Conservation (phyloP, 2,113 vertebrate species). For the Anoura caudifer region DNA sequence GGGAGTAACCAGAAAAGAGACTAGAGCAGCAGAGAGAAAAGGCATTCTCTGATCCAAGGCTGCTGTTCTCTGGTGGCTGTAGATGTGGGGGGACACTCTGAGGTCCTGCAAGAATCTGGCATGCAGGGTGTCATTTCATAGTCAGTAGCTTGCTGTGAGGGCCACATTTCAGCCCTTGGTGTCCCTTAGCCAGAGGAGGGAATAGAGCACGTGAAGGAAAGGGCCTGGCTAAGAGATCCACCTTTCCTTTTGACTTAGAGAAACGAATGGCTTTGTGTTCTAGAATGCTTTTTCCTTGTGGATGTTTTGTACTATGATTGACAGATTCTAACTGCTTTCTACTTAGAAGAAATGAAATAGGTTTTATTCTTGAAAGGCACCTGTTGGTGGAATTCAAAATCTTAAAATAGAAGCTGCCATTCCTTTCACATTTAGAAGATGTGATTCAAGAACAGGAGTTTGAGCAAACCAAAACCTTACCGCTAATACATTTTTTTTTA, state of each 20-base stretch:
- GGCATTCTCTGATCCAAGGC: not conserved
- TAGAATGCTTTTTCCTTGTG: conserved; percentile 42
- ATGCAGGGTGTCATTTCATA: not conserved
- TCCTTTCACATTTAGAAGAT: conserved; percentile 44
- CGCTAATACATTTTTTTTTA: not conserved
- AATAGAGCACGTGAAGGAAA: not conserved
- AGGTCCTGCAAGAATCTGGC: not conserved
- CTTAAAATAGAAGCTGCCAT: conserved; percentile 63
- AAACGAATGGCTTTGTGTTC: conserved; percentile 32
- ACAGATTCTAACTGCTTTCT: conserved; percentile 57
- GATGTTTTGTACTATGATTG: conserved; percentile 55
- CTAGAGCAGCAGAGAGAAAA: not conserved
- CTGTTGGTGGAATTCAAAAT: conserved; percentile 57
- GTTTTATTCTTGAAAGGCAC: conserved; percentile 56
- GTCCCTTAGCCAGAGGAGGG: too few species aligned
- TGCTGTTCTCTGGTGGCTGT: not conserved
- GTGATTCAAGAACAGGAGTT: not conserved
- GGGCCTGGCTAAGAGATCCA: not conserved
- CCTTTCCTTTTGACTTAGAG: conserved; percentile 54
- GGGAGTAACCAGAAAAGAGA: not conserved
- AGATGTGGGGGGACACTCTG: accelerated
- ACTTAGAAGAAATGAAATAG: conserved; percentile 58
- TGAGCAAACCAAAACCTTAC: conserved; percentile 18
- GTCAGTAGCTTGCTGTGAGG: not conserved
- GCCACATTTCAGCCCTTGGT: not conserved